Base-by-base conservation (phyloP, 2,113 vertebrate species). In the Sialia sialis region DNA sequence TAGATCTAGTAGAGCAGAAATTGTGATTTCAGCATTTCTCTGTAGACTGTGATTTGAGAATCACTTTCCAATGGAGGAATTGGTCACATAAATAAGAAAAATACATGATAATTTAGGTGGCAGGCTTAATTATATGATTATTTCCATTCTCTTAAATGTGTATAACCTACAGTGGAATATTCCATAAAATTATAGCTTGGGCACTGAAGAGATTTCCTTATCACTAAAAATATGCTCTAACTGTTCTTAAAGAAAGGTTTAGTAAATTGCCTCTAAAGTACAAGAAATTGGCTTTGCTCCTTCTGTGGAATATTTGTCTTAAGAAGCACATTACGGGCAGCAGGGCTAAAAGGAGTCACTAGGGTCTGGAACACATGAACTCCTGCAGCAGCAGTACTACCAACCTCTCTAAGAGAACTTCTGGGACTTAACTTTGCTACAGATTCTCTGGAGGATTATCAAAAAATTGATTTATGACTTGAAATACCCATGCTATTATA, bases 81-180 rank as follows among this genome's bases (percentile, higher is more conserved):
- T 74, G n/a, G 76, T 52, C 51, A 32, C 68, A 54, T 80, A 88
- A 91, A 83, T 59, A 76, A 88, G 84, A 49, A 90, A 95, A 96
- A 64, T 51, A 70, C 48, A 41, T 3, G 39, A 64, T 93, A 93
- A 95, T 91, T 93, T 95, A 74, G 58, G 62, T 78, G 63, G 78
- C 68, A 87, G 85, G 77, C 54, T 73, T 93, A 94, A 94, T 88
- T 95, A 75, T 22, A 12, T 77, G 72, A 93, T 94, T 95, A 94
- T 85, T 91, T 95, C 60, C 51, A n/a, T 81, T 84, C 67, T 73
- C 0, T 0, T 86, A 67, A 84, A 81, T 52, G 51, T 30, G 48
- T 41, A 16, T 87, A 91, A 97, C 75, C 56, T 93, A n/a, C 48
- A 48, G 78, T 63, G 56, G 68, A 93, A 77, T 93, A 85, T 83